Conservation (phyloP, 1,140 invertebrate genomes). For the Ceratitis capitata region DNA sequence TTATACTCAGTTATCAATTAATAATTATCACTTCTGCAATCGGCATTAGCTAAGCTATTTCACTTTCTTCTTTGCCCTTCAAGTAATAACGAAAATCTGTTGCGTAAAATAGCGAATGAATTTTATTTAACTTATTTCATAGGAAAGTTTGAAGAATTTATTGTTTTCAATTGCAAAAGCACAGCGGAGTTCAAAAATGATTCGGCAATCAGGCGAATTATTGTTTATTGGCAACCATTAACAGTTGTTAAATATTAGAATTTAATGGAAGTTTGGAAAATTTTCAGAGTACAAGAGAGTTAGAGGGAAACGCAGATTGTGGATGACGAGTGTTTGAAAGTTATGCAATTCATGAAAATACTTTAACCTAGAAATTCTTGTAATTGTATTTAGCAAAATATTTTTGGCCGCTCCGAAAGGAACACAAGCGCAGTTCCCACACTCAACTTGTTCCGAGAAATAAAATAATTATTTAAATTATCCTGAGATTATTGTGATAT, state of each 20-base stretch:
- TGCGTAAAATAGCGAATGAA: constrained; percentile 22
- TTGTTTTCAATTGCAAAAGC: background rate
- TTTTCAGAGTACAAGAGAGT: no score
- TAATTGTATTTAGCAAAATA: no score
- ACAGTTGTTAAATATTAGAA: background rate
- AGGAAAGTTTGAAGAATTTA: background rate
- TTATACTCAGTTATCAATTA: background rate
- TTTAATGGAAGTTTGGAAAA: background rate
- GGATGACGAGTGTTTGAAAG: no score
- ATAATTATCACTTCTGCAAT: background rate
- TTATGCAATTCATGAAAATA: no score
- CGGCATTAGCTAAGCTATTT: background rate
- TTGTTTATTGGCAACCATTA: constrained; percentile 6
- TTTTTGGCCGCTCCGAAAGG: no score
- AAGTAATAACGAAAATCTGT: constrained; percentile 1
- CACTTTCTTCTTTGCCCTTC: background rate
- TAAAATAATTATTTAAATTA: no score
- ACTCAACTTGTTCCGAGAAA: no score
- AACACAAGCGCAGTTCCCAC: no score
- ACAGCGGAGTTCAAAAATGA: background rate
- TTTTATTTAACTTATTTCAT: background rate
- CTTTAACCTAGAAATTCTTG: no score
- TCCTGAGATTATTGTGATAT: no score
- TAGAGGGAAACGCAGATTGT: no score
- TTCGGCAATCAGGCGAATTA: background rate